Evolutionary conservation across 1,140 invertebrate species (phyloP).

Genomic region (Olivierus martensii): DNA sequence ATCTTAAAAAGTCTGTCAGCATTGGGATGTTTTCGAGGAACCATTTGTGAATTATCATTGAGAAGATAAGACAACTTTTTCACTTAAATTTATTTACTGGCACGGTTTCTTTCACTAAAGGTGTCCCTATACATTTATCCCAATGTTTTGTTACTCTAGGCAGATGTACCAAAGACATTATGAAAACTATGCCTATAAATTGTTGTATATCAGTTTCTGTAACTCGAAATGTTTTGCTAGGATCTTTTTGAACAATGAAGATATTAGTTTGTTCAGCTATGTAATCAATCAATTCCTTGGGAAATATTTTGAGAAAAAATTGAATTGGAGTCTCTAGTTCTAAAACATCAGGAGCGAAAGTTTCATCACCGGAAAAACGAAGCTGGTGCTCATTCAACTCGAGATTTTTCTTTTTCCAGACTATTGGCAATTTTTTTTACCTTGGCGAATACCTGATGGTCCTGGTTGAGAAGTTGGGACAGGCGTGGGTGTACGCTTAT

Average conservation of each 20-base stretch:
- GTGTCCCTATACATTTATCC: background rate
- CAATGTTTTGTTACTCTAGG: background rate
- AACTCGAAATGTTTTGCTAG: background rate
- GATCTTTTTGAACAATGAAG: background rate
- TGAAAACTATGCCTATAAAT: background rate
- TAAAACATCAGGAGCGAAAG: background rate
- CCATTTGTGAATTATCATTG: conserved; percentile 3
- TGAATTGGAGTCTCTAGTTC: background rate
- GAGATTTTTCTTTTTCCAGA: background rate
- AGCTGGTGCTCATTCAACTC: background rate
- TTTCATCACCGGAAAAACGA: background rate
- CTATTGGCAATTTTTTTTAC: no score
- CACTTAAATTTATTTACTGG: background rate
- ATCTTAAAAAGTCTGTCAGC: conserved; percentile 1
- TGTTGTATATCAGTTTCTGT: background rate
- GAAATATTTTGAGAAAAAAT: background rate
- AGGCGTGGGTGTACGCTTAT: no score
- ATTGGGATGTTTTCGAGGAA: background rate
- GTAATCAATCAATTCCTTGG: background rate
- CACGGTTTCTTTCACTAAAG: background rate
- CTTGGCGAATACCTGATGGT: no score
- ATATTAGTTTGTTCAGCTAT: background rate
- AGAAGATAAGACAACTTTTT: conserved; percentile 2
- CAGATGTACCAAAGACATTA: background rate
- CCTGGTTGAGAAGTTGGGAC: no score